A percentile compares a stretch with the other conserved stretches of the same genome.
phyloP scores from a whole-genome alignment of 1,140 invertebrate species.

The Lutraria rhynchaena region DNA sequence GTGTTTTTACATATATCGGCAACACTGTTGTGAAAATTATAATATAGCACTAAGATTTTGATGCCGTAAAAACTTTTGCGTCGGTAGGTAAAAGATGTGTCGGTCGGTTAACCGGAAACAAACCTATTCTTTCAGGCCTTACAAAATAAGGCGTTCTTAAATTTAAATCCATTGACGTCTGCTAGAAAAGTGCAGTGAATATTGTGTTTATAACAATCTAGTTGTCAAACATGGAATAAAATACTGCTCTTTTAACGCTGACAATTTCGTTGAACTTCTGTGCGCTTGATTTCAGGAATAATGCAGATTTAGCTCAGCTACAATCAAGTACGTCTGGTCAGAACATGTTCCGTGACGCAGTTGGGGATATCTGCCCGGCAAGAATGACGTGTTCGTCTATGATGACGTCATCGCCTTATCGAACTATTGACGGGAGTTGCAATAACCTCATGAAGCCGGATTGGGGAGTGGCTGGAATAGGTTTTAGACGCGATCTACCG shows the following conservation, averaged over 20 bases:
- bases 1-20: too few relatives aligned
- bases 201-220: neutral
- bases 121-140: neutral
- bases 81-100: too few relatives aligned
- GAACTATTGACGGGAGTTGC: slow-evolving; percentile 41
- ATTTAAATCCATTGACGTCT: too few relatives aligned
- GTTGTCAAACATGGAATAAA: neutral
- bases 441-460: slow-evolving; percentile 24
- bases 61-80: too few relatives aligned
- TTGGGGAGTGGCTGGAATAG: slow-evolving; percentile 38
- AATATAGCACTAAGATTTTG: too few relatives aligned
- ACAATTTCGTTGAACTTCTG: too few relatives aligned
- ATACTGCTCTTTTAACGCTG: too few relatives aligned
- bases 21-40: too few relatives aligned
- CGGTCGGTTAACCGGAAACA: too few relatives aligned
- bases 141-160: neutral
- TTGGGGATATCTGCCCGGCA: slow-evolving; percentile 6
- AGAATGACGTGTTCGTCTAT: neutral
- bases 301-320: neutral
- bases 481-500: slow-evolving; percentile 2
- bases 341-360: neutral
- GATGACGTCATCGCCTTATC: slow-evolving; percentile 10
- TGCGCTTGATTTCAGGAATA: slow-evolving; percentile 21
- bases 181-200: too few relatives aligned
- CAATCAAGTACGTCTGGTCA: neutral